A percentile compares a stretch with the other conserved stretches of the same genome.
These are phyloP conservation scores for Nanorana parkeri DNA, from an alignment of 2,113 vertebrate genomes.

Conservation along the genomic window DNA sequence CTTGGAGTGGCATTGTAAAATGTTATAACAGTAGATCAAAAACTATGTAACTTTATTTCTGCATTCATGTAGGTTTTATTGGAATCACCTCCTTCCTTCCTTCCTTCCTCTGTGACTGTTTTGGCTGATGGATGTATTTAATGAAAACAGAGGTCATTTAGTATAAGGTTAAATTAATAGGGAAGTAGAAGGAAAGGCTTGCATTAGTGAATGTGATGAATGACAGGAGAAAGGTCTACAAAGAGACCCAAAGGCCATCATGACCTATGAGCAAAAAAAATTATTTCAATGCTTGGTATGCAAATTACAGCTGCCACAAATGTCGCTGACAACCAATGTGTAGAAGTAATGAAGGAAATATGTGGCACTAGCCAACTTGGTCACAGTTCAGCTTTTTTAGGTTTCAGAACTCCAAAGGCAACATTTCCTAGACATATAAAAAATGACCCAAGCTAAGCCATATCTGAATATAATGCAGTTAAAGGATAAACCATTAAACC, in stretches of 20 bases:
- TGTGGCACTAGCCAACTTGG: neutral
- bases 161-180: constrained; percentile 35
- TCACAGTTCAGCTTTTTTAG: too few relatives aligned
- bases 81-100: constrained; percentile 9
- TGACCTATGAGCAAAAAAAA: neutral
- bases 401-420: too few relatives aligned
- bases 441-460: too few relatives aligned
- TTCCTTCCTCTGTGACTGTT: neutral
- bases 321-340: neutral
- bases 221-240: constrained; percentile 9
- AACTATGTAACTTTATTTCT: neutral
- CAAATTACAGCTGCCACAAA: neutral
- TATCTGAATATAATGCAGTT: too few relatives aligned
- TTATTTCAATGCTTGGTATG: constrained; percentile 22
- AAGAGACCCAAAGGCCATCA: constrained; percentile 4
- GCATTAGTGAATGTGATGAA: constrained; percentile 27
- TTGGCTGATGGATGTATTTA: constrained; percentile 34
- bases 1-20: neutral
- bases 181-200: constrained; percentile 21
- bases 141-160: constrained; percentile 21
- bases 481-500: too few relatives aligned
- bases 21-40: neutral
- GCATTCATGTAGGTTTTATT: constrained; percentile 5
- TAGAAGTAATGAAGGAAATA: neutral
- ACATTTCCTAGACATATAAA: too few relatives aligned